phyloP scores from a whole-genome alignment of 2,113 vertebrate species.

The Chrysochloris asiatica region DNA sequence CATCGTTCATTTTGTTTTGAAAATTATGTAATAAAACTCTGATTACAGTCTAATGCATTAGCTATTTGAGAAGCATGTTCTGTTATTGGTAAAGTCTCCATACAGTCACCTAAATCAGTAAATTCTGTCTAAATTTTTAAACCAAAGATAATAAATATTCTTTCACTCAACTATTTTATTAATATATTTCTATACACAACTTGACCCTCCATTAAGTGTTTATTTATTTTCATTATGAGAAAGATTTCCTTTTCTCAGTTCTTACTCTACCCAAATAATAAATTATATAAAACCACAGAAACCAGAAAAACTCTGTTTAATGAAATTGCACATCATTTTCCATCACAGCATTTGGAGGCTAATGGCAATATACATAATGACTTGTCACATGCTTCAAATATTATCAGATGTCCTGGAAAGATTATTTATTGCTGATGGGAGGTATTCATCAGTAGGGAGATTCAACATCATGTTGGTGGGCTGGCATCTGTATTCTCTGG shows the following conservation, averaged over 20 bases:
- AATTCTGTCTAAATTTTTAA: background rate
- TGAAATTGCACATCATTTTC: background rate
- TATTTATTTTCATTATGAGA: background rate
- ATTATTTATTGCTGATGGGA: background rate
- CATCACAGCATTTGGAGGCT: background rate
- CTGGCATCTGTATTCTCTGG: background rate
- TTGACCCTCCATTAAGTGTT: background rate
- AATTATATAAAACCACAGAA: background rate
- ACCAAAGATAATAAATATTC: rapidly evolving
- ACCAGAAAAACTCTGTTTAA: background rate
- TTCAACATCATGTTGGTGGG: background rate
- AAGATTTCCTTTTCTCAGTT: background rate
- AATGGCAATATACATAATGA: background rate
- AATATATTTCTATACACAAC: background rate
- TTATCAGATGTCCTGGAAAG: background rate
- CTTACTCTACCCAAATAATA: background rate
- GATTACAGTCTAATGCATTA: rapidly evolving
- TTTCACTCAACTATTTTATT: too few species aligned
- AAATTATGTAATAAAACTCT: rapidly evolving
- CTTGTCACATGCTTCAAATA: background rate
- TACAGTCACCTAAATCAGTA: background rate
- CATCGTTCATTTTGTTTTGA: background rate
- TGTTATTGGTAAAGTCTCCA: background rate
- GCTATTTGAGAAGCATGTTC: background rate
- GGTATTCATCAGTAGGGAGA: background rate